Percentiles rank a stretch among this genome's conserved stretches.
Evolutionary conservation across 2,797 vertebrate genomes (phyloP).

Genomic region (Alosa sapidissima): DNA sequence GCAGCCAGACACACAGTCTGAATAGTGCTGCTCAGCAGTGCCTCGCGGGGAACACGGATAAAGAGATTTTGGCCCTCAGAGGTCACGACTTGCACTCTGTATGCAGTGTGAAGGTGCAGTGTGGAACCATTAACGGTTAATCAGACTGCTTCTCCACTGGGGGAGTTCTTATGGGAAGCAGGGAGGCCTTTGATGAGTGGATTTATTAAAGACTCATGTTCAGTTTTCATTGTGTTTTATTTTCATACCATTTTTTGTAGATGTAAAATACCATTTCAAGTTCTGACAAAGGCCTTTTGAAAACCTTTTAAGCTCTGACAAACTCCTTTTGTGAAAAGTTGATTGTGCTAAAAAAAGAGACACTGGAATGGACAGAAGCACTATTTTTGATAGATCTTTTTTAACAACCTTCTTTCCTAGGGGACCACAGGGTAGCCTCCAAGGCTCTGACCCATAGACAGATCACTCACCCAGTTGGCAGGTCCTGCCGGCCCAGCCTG

Average conservation of each 20-base stretch:
- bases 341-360: not conserved
- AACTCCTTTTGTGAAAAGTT: not conserved
- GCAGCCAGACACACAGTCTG: slow-evolving; percentile 6
- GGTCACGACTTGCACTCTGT: not conserved
- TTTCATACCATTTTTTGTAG: not conserved
- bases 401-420: not conserved
- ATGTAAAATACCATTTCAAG: not conserved
- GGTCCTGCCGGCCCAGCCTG: slow-evolving; percentile 75
- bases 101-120: not conserved
- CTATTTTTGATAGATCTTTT: slow-evolving; percentile 27
- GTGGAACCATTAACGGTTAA: not conserved
- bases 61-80: not conserved
- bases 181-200: slow-evolving; percentile 1
- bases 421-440: no score
- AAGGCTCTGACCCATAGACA: not conserved
- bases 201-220: not conserved
- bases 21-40: not conserved
- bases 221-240: no score
- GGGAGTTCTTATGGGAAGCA: not conserved
- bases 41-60: not conserved
- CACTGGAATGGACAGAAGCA: not conserved
- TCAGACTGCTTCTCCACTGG: not conserved
- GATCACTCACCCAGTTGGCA: slow-evolving; percentile 77
- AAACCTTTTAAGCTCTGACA: not conserved
- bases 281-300: not conserved